These are phyloP conservation scores for Andrena hattorfiana DNA, from an alignment of 2,888 invertebrate species.

Conservation along the genomic window DNA sequence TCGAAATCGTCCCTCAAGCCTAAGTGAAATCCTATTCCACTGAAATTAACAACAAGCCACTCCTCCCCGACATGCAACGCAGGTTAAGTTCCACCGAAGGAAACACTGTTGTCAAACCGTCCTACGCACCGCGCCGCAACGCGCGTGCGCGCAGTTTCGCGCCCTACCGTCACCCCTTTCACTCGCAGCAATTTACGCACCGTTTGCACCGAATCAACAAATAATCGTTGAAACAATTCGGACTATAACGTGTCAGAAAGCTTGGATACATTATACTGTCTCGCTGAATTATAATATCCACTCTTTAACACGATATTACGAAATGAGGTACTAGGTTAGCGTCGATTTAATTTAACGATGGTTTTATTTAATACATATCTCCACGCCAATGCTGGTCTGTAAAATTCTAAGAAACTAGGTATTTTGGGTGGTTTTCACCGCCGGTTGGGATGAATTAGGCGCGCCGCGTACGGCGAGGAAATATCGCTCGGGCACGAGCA, in stretches of 20 bases:
- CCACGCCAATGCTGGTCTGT: not conserved
- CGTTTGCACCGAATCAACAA: not conserved
- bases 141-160: conserved; percentile 46
- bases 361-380: not conserved
- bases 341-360: not conserved
- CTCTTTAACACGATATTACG: too few species aligned
- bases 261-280: not conserved
- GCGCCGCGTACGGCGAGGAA: conserved; percentile 37
- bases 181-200: not conserved
- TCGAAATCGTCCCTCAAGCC: not conserved
- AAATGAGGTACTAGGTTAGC: conserved; percentile 26
- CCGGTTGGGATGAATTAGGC: too few species aligned
- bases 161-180: conserved; percentile 24
- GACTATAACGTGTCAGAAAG: not conserved
- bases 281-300: not conserved
- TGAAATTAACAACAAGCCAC: not conserved
- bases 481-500: conserved; percentile 57
- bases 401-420: not conserved
- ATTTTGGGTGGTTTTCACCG: not conserved
- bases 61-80: not conserved
- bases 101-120: conserved; percentile 45
- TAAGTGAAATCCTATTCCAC: not conserved
- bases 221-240: not conserved
- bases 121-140: not conserved
- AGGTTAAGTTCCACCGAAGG: conserved; percentile 36